A percentile compares a stretch with the other conserved stretches of the same genome.
phyloP scores from a whole-genome alignment of 2,888 invertebrate species.

The Automeris io region DNA sequence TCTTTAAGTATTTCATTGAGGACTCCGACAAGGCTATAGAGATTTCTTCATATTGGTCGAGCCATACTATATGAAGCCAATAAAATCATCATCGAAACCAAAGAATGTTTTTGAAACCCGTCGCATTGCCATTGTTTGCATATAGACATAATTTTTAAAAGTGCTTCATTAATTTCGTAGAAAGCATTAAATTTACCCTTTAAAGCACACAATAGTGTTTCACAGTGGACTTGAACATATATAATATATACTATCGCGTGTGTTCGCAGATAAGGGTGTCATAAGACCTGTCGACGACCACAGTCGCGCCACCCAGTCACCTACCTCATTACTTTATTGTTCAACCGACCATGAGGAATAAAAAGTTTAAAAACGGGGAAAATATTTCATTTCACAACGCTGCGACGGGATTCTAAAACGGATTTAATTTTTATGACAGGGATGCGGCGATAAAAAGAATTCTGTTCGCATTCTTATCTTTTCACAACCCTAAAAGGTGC shows the following conservation, averaged over 20 bases:
- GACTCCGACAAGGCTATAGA: no score
- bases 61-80: no score
- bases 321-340: constrained; percentile 66
- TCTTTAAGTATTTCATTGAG: no score
- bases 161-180: neutral
- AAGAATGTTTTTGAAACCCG: no score
- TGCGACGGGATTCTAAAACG: constrained; percentile 3
- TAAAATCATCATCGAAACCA: no score
- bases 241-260: constrained; percentile 46
- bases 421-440: constrained; percentile 2
- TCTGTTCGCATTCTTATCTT: neutral
- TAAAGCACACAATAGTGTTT: neutral
- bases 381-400: constrained; percentile 6
- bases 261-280: constrained; percentile 63
- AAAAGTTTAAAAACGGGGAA: constrained; percentile 27
- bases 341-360: constrained; percentile 47
- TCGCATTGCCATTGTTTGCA: no score
- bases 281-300: constrained; percentile 56
- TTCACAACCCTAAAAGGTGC: neutral
- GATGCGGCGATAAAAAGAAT: constrained; percentile 1
- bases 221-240: neutral
- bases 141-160: no score
- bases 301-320: constrained; percentile 46
- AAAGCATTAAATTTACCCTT: neutral
- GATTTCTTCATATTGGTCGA: no score